Evolutionary conservation across 2,797 vertebrate genomes (phyloP).

Genomic region (Triplophysa yarkandensis): DNA sequence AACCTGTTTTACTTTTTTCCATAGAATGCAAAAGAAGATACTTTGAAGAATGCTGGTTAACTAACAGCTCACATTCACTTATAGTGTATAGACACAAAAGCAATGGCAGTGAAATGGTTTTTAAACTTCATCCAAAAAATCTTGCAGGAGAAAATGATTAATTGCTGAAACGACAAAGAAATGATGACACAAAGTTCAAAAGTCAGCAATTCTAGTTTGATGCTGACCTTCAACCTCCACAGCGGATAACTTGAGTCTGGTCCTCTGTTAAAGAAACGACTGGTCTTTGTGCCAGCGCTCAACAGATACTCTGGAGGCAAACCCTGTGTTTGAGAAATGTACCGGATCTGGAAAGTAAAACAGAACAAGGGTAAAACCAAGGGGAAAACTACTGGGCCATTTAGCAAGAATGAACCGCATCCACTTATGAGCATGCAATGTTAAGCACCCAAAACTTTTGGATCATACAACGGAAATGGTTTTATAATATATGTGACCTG

Average conservation of each 20-base stretch:
- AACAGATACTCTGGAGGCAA: slow-evolving; percentile 95
- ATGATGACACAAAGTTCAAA: neutral
- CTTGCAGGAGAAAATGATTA: too few species aligned
- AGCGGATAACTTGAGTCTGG: slow-evolving; percentile 89
- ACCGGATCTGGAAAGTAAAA: slow-evolving; percentile 86
- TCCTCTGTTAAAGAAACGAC: slow-evolving; percentile 93
- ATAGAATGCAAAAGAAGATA: too few species aligned
- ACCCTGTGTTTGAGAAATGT: slow-evolving; percentile 99
- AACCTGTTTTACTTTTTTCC: too few species aligned
- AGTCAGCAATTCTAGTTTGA: neutral
- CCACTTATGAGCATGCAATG: neutral
- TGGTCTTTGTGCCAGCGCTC: slow-evolving; percentile 94
- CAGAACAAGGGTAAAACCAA: neutral
- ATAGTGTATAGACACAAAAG: too few species aligned
- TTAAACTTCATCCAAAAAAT: too few species aligned
- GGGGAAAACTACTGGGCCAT: neutral
- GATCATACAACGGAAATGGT: too few species aligned
- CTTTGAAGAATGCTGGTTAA: too few species aligned
- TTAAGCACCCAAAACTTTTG: too few species aligned
- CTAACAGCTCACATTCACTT: too few species aligned
- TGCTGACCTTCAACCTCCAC: slow-evolving; percentile 92
- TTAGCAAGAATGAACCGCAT: neutral
- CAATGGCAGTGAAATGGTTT: too few species aligned
- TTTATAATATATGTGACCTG: slow-evolving; percentile 79
- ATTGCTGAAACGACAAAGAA: too few species aligned